Evolutionary conservation across 2,113 vertebrate genomes (phyloP), one percentile per base, ranked within the genome.

Genomic region (Saccopteryx leptura): DNA sequence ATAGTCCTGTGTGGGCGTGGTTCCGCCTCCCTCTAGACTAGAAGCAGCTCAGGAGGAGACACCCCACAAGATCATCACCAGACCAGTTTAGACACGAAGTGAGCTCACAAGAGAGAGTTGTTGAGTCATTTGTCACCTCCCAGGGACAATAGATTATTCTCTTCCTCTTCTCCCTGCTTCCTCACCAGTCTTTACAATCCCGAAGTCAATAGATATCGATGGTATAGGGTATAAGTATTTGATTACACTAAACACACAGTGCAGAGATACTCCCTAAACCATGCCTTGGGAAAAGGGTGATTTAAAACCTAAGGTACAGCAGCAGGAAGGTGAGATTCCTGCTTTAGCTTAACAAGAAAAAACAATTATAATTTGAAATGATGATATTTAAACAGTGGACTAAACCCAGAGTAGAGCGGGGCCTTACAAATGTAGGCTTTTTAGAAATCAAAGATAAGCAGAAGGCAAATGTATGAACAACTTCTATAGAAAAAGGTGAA

Each of bases 1-100:
- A 46, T 5, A 19, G 11, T 28, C 46, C 0, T 63, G 31, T 17
- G 14, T 24, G 19, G 2, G 2, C 56, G 8, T 6, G 17, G 31
- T 54, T 46, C 52, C 21, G 69, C 31, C 23, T 74, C 68, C 60
- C 63, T 89, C 90, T 58, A 17, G n/a, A 71, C 26, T 8, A n/a
- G 11, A 26, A 17, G 31, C 46, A 66, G 18, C 18, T 13, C 0
- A 1, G 50, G 21, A n/a, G 65, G 75, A 76, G 50, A 8, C 11
- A 9, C 19, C 15, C 7, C 1, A 2, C 1, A 0, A 1, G 3
- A 7, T 18, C 39, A 18, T 63, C 0, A 0, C 56, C 11, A 14
- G 46, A 7, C 54, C 24, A 7, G 23, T 11, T 1, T 63, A 26
- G 12, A 54, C 24, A 4, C 24, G 2, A 0, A 21, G 48, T 5